These are phyloP conservation scores for Pionites leucogaster DNA, from an alignment of 2,113 vertebrate genomes.

Conservation along the genomic window DNA sequence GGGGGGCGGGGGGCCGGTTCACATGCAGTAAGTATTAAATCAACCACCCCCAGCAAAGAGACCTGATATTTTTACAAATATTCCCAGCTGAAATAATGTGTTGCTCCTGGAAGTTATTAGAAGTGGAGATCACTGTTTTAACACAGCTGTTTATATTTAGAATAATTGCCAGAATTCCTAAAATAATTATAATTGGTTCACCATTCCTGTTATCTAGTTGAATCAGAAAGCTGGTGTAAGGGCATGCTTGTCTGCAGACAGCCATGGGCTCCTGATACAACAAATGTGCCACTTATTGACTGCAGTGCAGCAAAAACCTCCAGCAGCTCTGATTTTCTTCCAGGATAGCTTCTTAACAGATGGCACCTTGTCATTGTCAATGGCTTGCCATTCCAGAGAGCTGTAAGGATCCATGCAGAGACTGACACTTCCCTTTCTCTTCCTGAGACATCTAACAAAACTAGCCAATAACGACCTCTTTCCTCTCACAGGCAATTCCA, in stretches of 20 bases:
- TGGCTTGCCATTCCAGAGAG: conserved; percentile 54
- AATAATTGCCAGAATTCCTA: not conserved
- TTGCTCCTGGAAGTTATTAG: not conserved
- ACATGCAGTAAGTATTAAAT: not conserved
- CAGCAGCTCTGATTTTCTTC: conserved; percentile 54
- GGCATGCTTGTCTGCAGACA: not conserved
- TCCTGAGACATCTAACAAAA: conserved; percentile 64
- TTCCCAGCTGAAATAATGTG: not conserved
- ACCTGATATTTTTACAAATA: not conserved
- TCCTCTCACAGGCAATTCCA: conserved; percentile 64
- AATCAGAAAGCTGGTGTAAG: not conserved
- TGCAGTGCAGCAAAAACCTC: conserved; percentile 44
- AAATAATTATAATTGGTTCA: conserved; percentile 9
- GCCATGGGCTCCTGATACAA: not conserved
- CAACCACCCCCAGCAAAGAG: not conserved
- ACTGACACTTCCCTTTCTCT: conserved; percentile 54
- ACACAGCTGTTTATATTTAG: not conserved
- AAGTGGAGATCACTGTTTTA: not conserved
- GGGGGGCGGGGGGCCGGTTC: no score
- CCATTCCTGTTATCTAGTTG: not conserved
- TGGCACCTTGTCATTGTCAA: conserved; percentile 72
- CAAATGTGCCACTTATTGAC: conserved; percentile 28
- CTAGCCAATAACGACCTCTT: conserved; percentile 65
- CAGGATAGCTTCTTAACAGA: conserved; percentile 71
- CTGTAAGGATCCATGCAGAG: conserved; percentile 55